Base-by-base conservation (phyloP, 2,113 vertebrate species). In the Machaerirhynchus nigripectus region DNA sequence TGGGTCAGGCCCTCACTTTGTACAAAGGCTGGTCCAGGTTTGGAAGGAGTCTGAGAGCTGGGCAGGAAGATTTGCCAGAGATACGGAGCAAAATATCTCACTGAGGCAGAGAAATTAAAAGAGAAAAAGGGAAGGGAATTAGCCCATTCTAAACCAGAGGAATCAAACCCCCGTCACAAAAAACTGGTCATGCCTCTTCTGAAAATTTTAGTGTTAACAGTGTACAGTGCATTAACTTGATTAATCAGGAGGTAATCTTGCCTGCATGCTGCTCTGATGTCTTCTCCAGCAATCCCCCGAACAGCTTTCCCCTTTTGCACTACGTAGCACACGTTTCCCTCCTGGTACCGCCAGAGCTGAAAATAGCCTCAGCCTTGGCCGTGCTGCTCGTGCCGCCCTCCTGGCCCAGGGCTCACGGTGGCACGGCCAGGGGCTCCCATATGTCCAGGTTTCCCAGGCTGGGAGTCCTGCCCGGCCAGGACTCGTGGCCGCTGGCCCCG, bases 371-470 rank as follows among this genome's bases (percentile, higher is more conserved):
- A 24, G 47, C 16, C 78, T 35, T 7, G 50, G 31, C 47, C 9
- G 7, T 21, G 47, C 74, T 5, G 63, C 18, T 80, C 85, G 73
- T 67, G 71, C 85, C 56, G 0, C 90, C 90, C 88, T 80, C 71
- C 85, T 81, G 94, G 73, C 85, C 59, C 71, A 7, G 35, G 44
- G 16, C 74, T 75, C 0, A 10, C 19, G 0, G 39, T 10, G 64
- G 27, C 82, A 56, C 21, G 7, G 57, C 13, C 13, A 0, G 60
- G 68, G 61, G 69, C 89, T 93, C 64, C 84, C 94, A 73, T 82
- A 57, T 96, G 95, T 18, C 74, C 93, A 84, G 92, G 61, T 84
- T 85, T 89, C 78, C 96, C 93, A 85, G 77, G 23, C 89, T 87
- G 89, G 52, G n/a, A 33, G 63, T 9, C 35, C 7, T 77, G 24